These are phyloP conservation scores for Bubalus kerabau DNA, from an alignment of 2,113 vertebrate genomes.

Conservation along the genomic window DNA sequence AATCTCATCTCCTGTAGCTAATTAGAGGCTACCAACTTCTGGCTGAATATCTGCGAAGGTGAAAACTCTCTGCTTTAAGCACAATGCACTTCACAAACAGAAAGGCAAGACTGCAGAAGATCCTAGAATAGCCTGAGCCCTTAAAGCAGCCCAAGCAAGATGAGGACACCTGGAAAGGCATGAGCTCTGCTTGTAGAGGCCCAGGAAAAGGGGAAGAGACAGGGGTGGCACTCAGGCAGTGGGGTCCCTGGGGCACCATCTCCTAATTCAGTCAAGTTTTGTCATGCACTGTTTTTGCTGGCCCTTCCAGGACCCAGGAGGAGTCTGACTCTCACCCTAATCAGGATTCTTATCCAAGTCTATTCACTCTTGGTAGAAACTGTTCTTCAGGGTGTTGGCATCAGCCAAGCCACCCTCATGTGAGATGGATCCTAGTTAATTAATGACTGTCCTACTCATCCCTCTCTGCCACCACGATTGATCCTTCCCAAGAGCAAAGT, in stretches of 20 bases:
- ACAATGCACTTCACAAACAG: neutral
- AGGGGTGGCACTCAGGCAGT: rapidly evolving
- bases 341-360: rapidly evolving
- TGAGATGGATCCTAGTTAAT: neutral
- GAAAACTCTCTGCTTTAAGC: neutral
- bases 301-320: neutral
- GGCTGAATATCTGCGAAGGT: neutral
- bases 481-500: neutral
- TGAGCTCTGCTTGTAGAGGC: neutral
- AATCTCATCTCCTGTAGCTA: neutral
- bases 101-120: neutral
- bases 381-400: neutral
- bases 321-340: neutral
- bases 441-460: neutral
- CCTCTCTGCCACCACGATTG: neutral
- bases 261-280: neutral
- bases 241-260: neutral
- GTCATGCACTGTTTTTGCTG: neutral
- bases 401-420: neutral
- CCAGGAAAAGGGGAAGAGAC: too few species aligned
- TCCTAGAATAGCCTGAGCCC: neutral
- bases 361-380: neutral
- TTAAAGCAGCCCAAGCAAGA: neutral
- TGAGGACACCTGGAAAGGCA: neutral
- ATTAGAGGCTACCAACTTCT: neutral